Base-by-base conservation (phyloP, 2,113 vertebrate genomes). In the Carassius gibelio region DNA sequence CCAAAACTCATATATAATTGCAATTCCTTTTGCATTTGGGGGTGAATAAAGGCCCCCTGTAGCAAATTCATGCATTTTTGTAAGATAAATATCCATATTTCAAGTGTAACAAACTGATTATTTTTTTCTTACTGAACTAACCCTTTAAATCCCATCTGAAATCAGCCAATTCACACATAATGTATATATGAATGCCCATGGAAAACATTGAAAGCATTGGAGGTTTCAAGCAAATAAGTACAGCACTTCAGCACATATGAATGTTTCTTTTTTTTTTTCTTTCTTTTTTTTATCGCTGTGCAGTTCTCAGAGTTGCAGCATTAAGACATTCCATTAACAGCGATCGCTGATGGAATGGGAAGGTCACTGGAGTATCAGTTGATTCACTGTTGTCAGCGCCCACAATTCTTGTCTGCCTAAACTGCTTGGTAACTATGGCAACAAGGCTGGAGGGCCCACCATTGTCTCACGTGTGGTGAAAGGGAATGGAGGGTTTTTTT, bases 341-440 rank as follows among this genome's bases (percentile, higher is more conserved):
- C 62, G 55, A 64, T 85, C 38, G 48, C 52, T 71, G 57, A 72
- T 74, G 36, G 52, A 69, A 83, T 57, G 23, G 75, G 52, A 45
- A 93, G 93, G 92, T 94, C 92, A 87, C 91, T 90, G 90, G 89
- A 92, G 92, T 93, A 92, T 93, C 92, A 68, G 80, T 87, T 77
- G 64, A 84, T 84, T 84, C 88, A 64, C 77, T 84, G 75, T 86
- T 84, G 76, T 85, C 84, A 86, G 83, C 76, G 59, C 85, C 64
- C 75, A 85, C 85, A 88, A 78, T 82, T 38, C 88, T 79, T 77
- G 83, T 85, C 88, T 77, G 82, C 82, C 87, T 86, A 88, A 88
- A 93, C 92, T 92, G 91, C 92, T 87, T 93, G 91, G 94, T 94
- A 94, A 93, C 94, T 94, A 95, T 94, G 93, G 94, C 93, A 94